Percentiles rank a stretch among this genome's conserved stretches.
Conservation (phyloP, 2,113 vertebrate genomes). For the Apus apus region DNA sequence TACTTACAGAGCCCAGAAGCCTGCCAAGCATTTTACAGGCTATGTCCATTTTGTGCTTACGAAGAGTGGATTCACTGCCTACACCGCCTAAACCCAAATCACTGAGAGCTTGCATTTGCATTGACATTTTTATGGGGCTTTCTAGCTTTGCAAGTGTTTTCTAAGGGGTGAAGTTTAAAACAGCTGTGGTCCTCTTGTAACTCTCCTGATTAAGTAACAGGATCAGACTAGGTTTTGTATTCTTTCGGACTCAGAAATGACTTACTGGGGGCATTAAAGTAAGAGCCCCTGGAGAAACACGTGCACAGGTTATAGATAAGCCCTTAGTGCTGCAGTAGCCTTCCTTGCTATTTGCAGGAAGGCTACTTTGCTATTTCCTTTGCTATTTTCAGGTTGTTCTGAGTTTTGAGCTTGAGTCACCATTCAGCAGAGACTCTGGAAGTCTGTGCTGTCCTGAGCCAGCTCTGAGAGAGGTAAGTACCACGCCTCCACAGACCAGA, state of each 20-base stretch:
- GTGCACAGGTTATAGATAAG: not conserved
- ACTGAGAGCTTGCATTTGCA: not conserved
- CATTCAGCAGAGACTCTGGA: not conserved
- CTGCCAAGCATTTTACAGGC: slow-evolving; percentile 40
- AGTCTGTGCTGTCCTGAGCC: not conserved
- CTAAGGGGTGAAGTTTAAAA: slow-evolving; percentile 31
- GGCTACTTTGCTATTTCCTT: too few species aligned
- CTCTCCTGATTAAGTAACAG: slow-evolving; percentile 40
- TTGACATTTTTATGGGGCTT: slow-evolving; percentile 49
- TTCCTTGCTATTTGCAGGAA: not conserved
- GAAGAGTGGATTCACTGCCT: slow-evolving; percentile 30
- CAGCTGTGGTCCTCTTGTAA: not conserved
- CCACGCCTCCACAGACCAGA: not conserved
- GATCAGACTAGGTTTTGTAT: not conserved
- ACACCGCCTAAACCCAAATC: slow-evolving; percentile 46
- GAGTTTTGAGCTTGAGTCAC: not conserved
- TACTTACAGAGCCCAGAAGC: slow-evolving; percentile 43
- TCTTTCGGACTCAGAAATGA: not conserved
- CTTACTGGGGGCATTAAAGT: not conserved
- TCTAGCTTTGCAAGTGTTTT: slow-evolving; percentile 10
- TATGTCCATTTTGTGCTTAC: not conserved
- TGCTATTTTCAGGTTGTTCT: not conserved
- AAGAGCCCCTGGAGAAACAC: not conserved
- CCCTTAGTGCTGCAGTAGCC: not conserved
- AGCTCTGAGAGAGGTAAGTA: not conserved